Conservation (phyloP, 2,888 invertebrate species). For the Nomada lathburiana region DNA sequence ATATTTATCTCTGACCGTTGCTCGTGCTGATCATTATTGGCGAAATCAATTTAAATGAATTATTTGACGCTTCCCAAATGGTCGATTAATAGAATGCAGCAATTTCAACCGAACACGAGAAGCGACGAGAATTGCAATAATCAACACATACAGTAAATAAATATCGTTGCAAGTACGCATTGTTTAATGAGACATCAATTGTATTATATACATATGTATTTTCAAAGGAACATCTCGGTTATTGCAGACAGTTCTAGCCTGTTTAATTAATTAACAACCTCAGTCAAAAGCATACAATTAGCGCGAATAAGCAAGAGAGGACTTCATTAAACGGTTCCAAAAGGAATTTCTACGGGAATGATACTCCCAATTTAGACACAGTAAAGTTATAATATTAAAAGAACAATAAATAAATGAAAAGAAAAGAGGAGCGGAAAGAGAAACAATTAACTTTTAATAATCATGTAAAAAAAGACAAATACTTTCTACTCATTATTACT, state of each 20-base stretch:
- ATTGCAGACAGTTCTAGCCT: neutral
- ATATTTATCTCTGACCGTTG: neutral
- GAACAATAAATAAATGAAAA: neutral
- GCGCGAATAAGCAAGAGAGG: neutral
- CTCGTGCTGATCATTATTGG: neutral
- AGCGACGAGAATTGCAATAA: neutral
- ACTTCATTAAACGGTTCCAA: neutral
- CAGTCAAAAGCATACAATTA: slow-evolving; percentile 9
- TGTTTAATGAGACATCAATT: neutral
- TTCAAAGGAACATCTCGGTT: slow-evolving; percentile 4
- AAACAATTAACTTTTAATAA: no score
- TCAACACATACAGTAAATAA: slow-evolving; percentile 6
- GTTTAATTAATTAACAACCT: slow-evolving; percentile 2
- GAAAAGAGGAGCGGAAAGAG: neutral
- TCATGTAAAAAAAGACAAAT: no score
- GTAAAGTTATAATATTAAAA: neutral
- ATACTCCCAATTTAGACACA: neutral
- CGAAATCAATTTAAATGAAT: neutral
- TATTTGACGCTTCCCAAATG: neutral
- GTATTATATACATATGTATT: neutral
- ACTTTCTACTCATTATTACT: no score
- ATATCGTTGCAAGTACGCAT: neutral
- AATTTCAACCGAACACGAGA: neutral
- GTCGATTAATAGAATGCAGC: neutral
- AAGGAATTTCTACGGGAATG: neutral